phyloP scores from a whole-genome alignment of 2,888 invertebrate species.

The Atrina japonica region DNA sequence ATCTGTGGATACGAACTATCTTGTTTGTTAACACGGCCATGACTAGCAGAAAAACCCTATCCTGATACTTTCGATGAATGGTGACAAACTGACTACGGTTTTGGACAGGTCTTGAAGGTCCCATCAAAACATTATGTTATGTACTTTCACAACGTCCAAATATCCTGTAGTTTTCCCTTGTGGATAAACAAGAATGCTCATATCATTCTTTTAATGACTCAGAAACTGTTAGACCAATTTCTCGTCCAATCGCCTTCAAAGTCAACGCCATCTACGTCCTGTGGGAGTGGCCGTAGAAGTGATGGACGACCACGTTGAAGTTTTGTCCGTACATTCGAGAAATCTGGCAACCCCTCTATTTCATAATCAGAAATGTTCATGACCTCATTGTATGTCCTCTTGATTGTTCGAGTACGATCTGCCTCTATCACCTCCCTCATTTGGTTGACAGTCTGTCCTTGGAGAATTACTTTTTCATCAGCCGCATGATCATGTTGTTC shows the following conservation, averaged over 20 bases:
- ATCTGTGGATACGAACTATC: neutral
- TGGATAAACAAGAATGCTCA: neutral
- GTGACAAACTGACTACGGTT: no score
- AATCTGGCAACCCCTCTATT: neutral
- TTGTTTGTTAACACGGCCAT: neutral
- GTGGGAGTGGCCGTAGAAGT: neutral
- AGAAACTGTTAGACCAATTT: neutral
- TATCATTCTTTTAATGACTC: neutral
- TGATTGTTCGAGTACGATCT: neutral
- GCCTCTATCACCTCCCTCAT: constrained; percentile 6
- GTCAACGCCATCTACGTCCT: neutral
- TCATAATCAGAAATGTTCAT: neutral
- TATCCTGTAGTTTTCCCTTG: neutral
- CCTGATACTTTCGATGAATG: no score
- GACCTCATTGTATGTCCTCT: neutral
- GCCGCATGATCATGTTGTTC: neutral
- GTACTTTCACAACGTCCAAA: neutral
- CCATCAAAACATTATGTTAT: neutral
- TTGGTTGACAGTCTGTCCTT: constrained; percentile 36
- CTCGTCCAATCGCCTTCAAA: neutral
- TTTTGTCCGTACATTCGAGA: neutral
- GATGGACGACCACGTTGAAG: neutral
- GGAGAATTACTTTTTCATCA: neutral
- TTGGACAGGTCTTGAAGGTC: no score
- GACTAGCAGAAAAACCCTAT: neutral